These are phyloP conservation scores for Aspidiotus destructor DNA, from an alignment of 2,888 invertebrate genomes.

Conservation along the genomic window DNA sequence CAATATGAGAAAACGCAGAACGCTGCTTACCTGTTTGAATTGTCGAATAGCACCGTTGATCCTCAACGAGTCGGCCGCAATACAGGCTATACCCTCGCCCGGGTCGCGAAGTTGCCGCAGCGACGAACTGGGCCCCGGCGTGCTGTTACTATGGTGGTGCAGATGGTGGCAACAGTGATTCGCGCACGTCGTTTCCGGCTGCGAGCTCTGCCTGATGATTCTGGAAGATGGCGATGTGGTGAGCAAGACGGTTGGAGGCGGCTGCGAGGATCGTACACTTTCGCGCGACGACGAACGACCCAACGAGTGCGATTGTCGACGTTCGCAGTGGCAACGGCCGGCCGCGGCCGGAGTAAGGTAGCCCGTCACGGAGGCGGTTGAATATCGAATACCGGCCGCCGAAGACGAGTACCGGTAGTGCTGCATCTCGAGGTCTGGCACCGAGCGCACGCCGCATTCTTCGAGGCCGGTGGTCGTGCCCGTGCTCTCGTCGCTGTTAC, in stretches of 20 bases:
- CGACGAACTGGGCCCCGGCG: constrained; percentile 68
- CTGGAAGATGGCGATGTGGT: constrained; percentile 58
- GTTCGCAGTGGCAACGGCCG: constrained; percentile 55
- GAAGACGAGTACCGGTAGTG: constrained; percentile 45
- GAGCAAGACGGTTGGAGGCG: constrained; percentile 60
- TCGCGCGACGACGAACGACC: constrained; percentile 77
- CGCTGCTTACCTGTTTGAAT: constrained; percentile 75
- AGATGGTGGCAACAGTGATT: constrained; percentile 46
- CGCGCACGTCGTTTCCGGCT: constrained; percentile 65
- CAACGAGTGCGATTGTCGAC: constrained; percentile 71
- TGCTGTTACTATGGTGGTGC: constrained; percentile 44
- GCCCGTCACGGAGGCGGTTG: constrained; percentile 29
- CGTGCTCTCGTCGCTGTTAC: constrained; percentile 68
- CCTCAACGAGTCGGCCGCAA: constrained; percentile 88
- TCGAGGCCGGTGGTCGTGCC: constrained; percentile 48
- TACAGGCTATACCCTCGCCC: constrained; percentile 81
- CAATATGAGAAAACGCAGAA: not conserved
- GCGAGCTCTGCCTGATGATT: constrained; percentile 81
- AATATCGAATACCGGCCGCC: constrained; percentile 30
- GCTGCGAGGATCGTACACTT: constrained; percentile 49
- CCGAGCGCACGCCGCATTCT: constrained; percentile 62
- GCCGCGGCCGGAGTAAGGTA: constrained; percentile 25
- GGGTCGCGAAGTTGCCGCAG: constrained; percentile 74
- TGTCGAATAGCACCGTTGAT: constrained; percentile 94
- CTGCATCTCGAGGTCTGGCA: constrained; percentile 72